These are phyloP conservation scores for Galemys pyrenaicus DNA, from an alignment of 2,113 vertebrate genomes.

Conservation along the genomic window DNA sequence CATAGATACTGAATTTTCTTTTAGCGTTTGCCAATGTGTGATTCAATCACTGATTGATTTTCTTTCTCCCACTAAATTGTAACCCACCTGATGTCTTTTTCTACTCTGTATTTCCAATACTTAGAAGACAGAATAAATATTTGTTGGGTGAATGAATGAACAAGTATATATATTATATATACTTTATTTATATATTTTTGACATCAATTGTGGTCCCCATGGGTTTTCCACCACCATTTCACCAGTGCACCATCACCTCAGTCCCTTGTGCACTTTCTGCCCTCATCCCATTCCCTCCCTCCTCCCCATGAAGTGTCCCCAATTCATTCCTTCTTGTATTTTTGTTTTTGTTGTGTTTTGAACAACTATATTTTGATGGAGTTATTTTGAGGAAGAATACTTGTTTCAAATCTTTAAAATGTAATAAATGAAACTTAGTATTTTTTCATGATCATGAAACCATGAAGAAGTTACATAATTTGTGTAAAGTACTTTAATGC, in stretches of 20 bases:
- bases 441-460: constrained; percentile 24
- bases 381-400: background rate
- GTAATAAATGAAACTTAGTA: background rate
- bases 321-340: too few species aligned
- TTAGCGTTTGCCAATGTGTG: background rate
- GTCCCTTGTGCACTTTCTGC: too few species aligned
- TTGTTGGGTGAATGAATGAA: background rate
- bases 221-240: too few species aligned
- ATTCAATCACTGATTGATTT: background rate
- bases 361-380: background rate
- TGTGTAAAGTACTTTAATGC: background rate
- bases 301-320: too few species aligned
- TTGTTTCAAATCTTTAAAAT: constrained; percentile 41
- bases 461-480: constrained; percentile 4
- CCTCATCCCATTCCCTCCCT: too few species aligned
- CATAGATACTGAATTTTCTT: background rate
- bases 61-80: background rate
- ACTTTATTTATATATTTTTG: too few species aligned
- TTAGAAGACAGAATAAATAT: constrained; percentile 26
- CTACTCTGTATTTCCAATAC: background rate
- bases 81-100: background rate
- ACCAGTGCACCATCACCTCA: too few species aligned
- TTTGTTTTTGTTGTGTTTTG: too few species aligned
- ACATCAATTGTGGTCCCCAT: too few species aligned
- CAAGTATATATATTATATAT: too few species aligned